Evolutionary conservation across 2,113 vertebrate species (phyloP), one percentile per base, ranked within the genome.

Genomic region (Nycticryphes semicollaris): DNA sequence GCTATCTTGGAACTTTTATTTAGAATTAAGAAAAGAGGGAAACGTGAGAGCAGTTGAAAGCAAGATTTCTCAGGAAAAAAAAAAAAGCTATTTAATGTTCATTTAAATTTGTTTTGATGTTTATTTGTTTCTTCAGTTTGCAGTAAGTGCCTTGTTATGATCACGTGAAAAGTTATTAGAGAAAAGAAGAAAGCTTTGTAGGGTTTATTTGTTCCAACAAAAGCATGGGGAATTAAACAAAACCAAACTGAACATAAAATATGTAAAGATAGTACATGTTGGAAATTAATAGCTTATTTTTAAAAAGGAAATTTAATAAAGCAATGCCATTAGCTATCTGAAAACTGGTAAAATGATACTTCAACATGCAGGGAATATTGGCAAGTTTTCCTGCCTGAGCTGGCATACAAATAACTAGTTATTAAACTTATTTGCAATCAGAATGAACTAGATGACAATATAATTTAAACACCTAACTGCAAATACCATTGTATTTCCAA

Each of bases 261-360:
- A 96, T 90, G 75, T 78, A 92, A 93, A 90, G 78, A 70, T 35
- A 78, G 54, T 68, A 67, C 64, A 90, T 0, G 31, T 35, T 72
- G 59, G 63, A 96, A 96, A 94, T 93, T 86, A 96, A 88, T 77
- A 94, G 50, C 54, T 90, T 96, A 77, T 86, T 93, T 95, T 92
- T 47, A 3, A 81, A 96, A 88, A 86, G 37, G 41, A 90, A 94
- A 92, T 86, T 93, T 93, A 95, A 90, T 84, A 95, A 89, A 93
- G 41, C 17, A 82, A 57, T 87, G 83, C 21, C 0, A 2, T 68
- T 93, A 89, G 60, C 62, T 84, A 89, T 95, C 94, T 94, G 53
- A 75, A 90, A 93, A 84, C 39, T 75, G 28, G 60, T 69, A 81
- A 93, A 94, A 75, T 62, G 0, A 84, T 72, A 90, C 51, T 47